Conservation (phyloP, 2,888 invertebrate genomes). For the Metalampra italica region DNA sequence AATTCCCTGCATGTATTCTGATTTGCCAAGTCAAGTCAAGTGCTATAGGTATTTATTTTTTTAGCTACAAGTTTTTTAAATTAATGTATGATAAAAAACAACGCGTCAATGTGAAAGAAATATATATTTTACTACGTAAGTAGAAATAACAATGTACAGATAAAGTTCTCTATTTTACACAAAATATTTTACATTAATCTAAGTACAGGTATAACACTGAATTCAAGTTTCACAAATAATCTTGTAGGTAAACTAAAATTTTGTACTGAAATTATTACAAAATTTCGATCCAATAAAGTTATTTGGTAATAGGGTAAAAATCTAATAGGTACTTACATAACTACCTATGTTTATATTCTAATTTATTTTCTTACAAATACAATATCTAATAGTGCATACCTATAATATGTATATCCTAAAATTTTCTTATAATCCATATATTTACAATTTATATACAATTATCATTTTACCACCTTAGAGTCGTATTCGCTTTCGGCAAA, state of each 20-base stretch:
- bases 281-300: conserved; percentile 18
- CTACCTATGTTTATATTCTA: conserved; percentile 16
- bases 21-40: too few species aligned
- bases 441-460: conserved; percentile 51
- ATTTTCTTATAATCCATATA: conserved; percentile 15
- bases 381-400: conserved; percentile 15
- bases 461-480: too few species aligned
- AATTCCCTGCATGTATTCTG: too few species aligned
- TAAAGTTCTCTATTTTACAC: conserved; percentile 50
- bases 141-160: conserved; percentile 60
- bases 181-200: conserved; percentile 41
- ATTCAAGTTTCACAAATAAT: conserved; percentile 27
- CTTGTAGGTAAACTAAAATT: conserved; percentile 27
- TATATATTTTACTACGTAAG: conserved; percentile 63
- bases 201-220: conserved; percentile 23
- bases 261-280: conserved; percentile 33
- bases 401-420: conserved; percentile 20
- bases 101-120: conserved; percentile 51
- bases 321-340: too few species aligned
- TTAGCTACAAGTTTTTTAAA: too few species aligned
- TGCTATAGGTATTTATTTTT: too few species aligned
- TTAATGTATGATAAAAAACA: too few species aligned
- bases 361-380: conserved; percentile 18
- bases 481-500: background rate
- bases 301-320: conserved; percentile 47